Evolutionary conservation across 2,888 invertebrate genomes (phyloP).

Genomic region (Andrena chrysosceles): DNA sequence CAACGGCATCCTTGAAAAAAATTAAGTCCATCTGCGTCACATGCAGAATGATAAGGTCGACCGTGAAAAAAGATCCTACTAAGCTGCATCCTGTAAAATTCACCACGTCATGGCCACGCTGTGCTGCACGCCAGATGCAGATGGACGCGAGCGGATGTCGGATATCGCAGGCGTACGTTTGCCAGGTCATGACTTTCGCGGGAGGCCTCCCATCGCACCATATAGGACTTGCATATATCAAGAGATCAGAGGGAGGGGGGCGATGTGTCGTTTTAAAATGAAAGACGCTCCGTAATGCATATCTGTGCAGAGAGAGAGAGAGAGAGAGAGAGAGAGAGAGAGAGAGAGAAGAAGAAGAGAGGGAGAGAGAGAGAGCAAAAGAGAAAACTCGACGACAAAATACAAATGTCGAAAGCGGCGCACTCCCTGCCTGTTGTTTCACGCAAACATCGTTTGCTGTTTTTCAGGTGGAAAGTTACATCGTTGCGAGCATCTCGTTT

Average conservation of each 20-base stretch:
- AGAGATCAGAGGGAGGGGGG: background rate
- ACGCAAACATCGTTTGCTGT: background rate
- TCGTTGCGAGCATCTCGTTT: background rate
- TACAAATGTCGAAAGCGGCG: background rate
- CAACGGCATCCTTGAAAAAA: conserved; percentile 7
- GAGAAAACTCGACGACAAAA: conserved; percentile 1
- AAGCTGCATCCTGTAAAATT: conserved; percentile 30
- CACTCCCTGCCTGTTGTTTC: background rate
- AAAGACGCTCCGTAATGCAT: conserved; percentile 7
- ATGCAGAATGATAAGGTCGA: conserved; percentile 3
- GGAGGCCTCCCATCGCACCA: conserved; percentile 1
- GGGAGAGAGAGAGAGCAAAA: background rate
- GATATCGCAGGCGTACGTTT: conserved; percentile 28
- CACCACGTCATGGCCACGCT: background rate
- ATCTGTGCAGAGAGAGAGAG: background rate
- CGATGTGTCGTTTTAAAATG: conserved; percentile 6
- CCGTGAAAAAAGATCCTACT: conserved; percentile 2
- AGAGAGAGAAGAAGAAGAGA: too few relatives aligned
- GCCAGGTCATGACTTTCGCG: conserved; percentile 23
- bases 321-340: background rate
- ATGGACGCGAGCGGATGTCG: conserved; percentile 12
- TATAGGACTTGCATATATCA: conserved; percentile 40
- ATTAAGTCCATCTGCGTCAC: conserved; percentile 16
- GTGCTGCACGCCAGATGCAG: conserved; percentile 1
- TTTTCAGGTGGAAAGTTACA: background rate